Percentiles rank a stretch among this genome's conserved stretches.
Evolutionary conservation across 2,888 invertebrate species (phyloP).

Genomic region (Drosophila histrio): DNA sequence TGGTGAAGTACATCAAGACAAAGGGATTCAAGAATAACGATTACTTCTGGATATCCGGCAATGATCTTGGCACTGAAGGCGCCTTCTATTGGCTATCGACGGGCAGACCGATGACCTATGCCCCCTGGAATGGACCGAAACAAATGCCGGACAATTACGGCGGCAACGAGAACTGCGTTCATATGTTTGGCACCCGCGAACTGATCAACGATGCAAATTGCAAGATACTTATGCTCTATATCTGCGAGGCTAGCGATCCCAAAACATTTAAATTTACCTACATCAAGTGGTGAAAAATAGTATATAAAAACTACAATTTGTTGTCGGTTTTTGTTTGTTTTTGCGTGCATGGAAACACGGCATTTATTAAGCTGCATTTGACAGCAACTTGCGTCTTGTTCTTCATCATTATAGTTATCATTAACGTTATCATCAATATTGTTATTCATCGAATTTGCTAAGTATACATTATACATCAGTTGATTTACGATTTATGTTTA

Average conservation of each 20-base stretch:
- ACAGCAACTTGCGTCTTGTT: conserved; percentile 6
- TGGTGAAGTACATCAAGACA: conserved; percentile 59
- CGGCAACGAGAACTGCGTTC: conserved; percentile 72
- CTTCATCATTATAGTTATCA: conserved; percentile 7
- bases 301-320: background rate
- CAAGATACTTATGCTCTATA: conserved; percentile 61
- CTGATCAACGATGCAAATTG: conserved; percentile 75
- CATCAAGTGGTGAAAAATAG: conserved; percentile 51
- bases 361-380: conserved; percentile 42
- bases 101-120: conserved; percentile 67
- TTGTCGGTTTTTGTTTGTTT: conserved; percentile 42
- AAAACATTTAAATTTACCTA: conserved; percentile 67
- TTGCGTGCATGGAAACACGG: conserved; percentile 53
- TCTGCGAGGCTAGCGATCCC: conserved; percentile 69
- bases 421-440: conserved; percentile 21
- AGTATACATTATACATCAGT: conserved; percentile 72
- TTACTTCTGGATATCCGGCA: conserved; percentile 76
- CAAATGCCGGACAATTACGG: conserved; percentile 75
- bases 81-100: conserved; percentile 75
- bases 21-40: conserved; percentile 63
- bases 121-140: conserved; percentile 72
- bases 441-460: conserved; percentile 57
- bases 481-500: conserved; percentile 52
- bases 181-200: conserved; percentile 67
- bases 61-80: conserved; percentile 72